Evolutionary conservation across 2,113 vertebrate species (phyloP), one percentile per base, ranked within the genome.

Genomic region (Nanorana parkeri): DNA sequence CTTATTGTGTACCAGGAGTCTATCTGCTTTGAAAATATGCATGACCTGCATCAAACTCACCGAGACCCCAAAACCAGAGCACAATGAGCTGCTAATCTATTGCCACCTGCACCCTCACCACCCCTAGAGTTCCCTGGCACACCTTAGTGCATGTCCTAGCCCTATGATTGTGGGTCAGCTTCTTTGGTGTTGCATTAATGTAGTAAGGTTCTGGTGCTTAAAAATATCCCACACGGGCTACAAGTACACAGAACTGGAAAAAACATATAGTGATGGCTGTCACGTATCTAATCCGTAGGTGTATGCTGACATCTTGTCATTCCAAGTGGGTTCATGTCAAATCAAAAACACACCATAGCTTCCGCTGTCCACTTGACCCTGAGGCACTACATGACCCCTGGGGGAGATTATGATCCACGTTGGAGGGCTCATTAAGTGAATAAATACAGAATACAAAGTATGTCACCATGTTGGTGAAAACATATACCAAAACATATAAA

Each of bases 231-330:
- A 52, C 41, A 69, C 68, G 26, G 21, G 20, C 17, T 26, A n/a
- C 67, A 51, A 68, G 36, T 51, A 41, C 17, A 52, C n/a, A 69
- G 47, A n/a, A 24, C 41, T 52, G 47, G 24, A 8, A 52, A 10
- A 23, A 41, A 52, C 41, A 24, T 26, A 21, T 6, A 68, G 19
- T 41, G 66, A 26, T 47, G 17, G 36, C 17, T 5, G 15, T 10
- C 41, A 52, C 17, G 47, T 41, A 69, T 52, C 52, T 69, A 69
- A 69, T 69, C 21, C 52, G 21, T 24, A 52, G 21, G 16, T 17
- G 41, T 41, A 69, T 41, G 52, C 23, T 69, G 68, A 69, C 68
- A 69, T 69, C 68, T 47, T 69, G 47, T 69, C 68, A 52, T 69
- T 69, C 68, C 68, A 36, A 69, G 47, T 52, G 68, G 68, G 68